These are phyloP conservation scores for Drosophila kanapiae DNA, from an alignment of 1,140 invertebrate genomes.

Conservation along the genomic window DNA sequence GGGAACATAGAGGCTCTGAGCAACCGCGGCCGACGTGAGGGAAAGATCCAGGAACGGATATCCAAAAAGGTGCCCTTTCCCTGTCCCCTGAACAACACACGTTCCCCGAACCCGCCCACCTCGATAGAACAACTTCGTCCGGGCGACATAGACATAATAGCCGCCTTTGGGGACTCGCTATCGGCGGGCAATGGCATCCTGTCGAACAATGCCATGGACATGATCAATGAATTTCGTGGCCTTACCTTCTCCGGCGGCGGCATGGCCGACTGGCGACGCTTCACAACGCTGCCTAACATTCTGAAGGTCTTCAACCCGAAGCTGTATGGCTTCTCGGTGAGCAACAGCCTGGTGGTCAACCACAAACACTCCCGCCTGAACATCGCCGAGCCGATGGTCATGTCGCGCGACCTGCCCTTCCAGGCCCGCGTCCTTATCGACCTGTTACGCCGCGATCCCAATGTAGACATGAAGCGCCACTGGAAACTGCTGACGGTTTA, in stretches of 20 bases:
- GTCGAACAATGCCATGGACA: slow-evolving; percentile 59
- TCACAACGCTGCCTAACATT: slow-evolving; percentile 87
- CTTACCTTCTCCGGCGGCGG: slow-evolving; percentile 86
- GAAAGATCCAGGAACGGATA: slow-evolving; percentile 58
- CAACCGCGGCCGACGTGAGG: slow-evolving; percentile 37
- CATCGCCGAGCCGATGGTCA: slow-evolving; percentile 87
- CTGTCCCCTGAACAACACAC: slow-evolving; percentile 64
- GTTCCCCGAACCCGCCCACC: slow-evolving; percentile 85
- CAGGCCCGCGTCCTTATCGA: slow-evolving; percentile 88
- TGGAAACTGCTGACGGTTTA: slow-evolving; percentile 91
- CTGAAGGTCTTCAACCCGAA: slow-evolving; percentile 88
- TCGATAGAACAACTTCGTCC: slow-evolving; percentile 87
- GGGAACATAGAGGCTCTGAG: slow-evolving; percentile 39
- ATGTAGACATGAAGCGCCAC: slow-evolving; percentile 87
- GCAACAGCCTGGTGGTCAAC: slow-evolving; percentile 61
- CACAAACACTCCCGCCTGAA: slow-evolving; percentile 86
- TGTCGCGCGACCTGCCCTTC: slow-evolving; percentile 87
- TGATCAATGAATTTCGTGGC: slow-evolving; percentile 75
- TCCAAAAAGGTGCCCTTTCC: slow-evolving; percentile 48
- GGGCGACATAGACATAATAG: slow-evolving; percentile 90
- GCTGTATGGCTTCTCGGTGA: slow-evolving; percentile 86
- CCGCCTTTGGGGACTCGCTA: slow-evolving; percentile 90
- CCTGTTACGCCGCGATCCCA: slow-evolving; percentile 87
- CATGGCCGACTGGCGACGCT: slow-evolving; percentile 87
- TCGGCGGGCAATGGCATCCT: slow-evolving; percentile 88